A percentile compares a stretch with the other conserved stretches of the same genome.
These are phyloP conservation scores for Alosa alosa DNA, from an alignment of 2,113 vertebrate species.

Conservation along the genomic window DNA sequence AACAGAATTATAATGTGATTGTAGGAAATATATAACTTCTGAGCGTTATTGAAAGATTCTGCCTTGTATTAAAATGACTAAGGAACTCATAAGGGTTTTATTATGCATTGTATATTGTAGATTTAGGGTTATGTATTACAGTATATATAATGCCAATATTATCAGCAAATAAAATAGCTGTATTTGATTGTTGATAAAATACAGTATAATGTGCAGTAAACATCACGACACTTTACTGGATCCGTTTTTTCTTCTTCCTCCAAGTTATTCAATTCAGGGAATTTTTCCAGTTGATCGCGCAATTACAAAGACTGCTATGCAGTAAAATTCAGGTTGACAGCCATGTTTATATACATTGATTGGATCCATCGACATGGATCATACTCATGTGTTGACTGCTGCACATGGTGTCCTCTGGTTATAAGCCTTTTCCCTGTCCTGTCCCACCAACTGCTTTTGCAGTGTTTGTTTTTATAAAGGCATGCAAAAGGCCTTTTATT, in stretches of 20 bases:
- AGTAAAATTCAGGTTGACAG: neutral
- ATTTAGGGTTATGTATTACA: neutral
- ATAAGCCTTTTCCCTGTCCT: neutral
- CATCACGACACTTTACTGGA: neutral
- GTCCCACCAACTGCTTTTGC: neutral
- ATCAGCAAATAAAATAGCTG: neutral
- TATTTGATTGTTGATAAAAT: neutral
- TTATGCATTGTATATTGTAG: neutral
- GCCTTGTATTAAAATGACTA: neutral
- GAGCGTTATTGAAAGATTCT: neutral
- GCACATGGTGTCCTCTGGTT: neutral
- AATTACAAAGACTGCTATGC: neutral
- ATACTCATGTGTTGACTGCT: neutral
- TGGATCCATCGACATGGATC: neutral
- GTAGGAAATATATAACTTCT: neutral
- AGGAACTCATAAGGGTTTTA: neutral
- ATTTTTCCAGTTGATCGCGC: neutral
- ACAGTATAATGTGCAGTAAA: neutral
- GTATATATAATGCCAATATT: neutral
- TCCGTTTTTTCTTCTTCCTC: neutral
- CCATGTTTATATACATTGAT: conserved; percentile 2
- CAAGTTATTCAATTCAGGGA: neutral
- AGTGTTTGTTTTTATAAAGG: neutral
- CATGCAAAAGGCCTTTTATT: no score
- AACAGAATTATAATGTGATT: neutral